Base-by-base conservation (phyloP, 2,888 invertebrate genomes). In the Ochropleura leucogaster region DNA sequence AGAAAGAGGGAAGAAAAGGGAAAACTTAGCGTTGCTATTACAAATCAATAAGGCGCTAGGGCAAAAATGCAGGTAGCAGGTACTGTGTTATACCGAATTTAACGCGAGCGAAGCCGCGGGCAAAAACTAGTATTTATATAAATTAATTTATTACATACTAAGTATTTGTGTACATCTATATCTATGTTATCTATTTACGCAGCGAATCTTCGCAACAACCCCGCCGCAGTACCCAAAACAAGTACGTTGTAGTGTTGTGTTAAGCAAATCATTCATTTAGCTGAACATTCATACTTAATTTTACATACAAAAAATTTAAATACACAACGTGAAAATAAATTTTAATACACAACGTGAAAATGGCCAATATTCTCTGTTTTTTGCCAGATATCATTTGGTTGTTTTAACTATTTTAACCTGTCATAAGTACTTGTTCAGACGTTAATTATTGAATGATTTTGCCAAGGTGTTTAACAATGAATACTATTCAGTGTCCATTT, bases 141-240 rank as follows among this genome's bases (percentile, higher is more conserved):
- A 42, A 53, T 51, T n/a, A 18, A 2, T 47, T 14, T 55, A 16
- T 3, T 62, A 42, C 42, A 67, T 30, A 64, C 18, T 72, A 47
- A 42, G 55, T 74, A 64, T 74, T 64, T 79, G n/a, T 77, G 44
- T 81, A 78, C 59, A 63, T 69, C 30, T 77, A 72, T 73, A 63
- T 69, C 30, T 77, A 72, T 73, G 6, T 66, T 84, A 68, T 82
- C 64, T 84, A 85, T 76, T 80, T 73, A 68, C 57, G 76, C 95
- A 96, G 96, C 96, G 79, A 96, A 95, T 88, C 92, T 95, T 65
- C 93, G 93, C 90, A 93, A 94, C 87, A 93, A 92, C 77, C 89
- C 93, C 55, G 83, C 92, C n/a, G 82, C 92, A 30, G 90, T 91
- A 44, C 87, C 90, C 53, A 89, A 88, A 68, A 87, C 94, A 95